Conservation (phyloP, 2,888 invertebrate species). For the Lycophotia porphyrea region DNA sequence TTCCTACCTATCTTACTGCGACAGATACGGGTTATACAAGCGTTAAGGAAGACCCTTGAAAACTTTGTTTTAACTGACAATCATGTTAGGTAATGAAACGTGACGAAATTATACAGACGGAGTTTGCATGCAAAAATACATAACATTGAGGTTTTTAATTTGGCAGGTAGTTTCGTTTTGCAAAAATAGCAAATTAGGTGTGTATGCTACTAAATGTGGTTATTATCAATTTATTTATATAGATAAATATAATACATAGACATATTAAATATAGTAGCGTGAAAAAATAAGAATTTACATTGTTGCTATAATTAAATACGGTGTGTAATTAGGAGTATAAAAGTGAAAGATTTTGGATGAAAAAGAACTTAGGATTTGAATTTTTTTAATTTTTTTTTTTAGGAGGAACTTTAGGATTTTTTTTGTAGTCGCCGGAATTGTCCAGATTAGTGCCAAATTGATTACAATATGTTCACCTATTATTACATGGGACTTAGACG, state of each 20-base stretch:
- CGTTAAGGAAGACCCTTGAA: slow-evolving; percentile 18
- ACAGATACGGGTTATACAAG: slow-evolving; percentile 43
- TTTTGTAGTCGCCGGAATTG: too few relatives aligned
- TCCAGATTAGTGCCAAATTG: too few relatives aligned
- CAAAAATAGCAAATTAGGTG: background rate
- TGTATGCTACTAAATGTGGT: background rate
- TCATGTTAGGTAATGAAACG: slow-evolving; percentile 28
- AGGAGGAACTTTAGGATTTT: too few relatives aligned
- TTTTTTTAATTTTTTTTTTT: too few relatives aligned
- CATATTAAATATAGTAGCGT: background rate
- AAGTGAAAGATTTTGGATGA: too few relatives aligned
- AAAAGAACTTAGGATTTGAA: too few relatives aligned
- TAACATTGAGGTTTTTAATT: slow-evolving; percentile 4
- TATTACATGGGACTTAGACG: too few relatives aligned
- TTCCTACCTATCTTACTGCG: slow-evolving; percentile 23
- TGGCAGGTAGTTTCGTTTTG: background rate
- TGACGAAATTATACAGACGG: slow-evolving; percentile 26
- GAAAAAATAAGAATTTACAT: too few relatives aligned
- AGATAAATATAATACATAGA: background rate
- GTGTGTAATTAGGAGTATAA: too few relatives aligned
- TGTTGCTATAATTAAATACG: too few relatives aligned
- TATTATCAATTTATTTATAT: background rate
- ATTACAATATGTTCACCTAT: too few relatives aligned
- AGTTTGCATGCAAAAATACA: slow-evolving; percentile 28
- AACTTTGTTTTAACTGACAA: slow-evolving; percentile 36